Percentiles rank a stretch among this genome's conserved stretches.
Conservation (phyloP, 2,888 invertebrate genomes). For the Eumerus sabulonum region DNA sequence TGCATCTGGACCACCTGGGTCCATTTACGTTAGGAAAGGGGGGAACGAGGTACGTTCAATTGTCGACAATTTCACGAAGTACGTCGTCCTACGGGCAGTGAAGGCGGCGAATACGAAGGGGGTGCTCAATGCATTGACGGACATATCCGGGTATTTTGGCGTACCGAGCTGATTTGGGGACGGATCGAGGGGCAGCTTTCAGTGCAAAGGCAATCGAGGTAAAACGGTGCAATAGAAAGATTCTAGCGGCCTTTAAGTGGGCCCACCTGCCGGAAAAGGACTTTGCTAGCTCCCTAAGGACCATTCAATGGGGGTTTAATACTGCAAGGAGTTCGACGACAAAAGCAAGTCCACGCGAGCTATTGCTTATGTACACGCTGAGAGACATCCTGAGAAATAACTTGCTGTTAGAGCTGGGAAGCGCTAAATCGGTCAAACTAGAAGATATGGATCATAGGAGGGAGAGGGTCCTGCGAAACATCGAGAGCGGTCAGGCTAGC, state of each 20-base stretch:
- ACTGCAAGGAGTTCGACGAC: constrained; percentile 17
- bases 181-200: constrained; percentile 10
- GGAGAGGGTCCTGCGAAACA: constrained; percentile 8
- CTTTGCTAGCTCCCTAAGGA: constrained; percentile 12
- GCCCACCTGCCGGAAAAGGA: background rate
- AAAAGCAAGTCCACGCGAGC: constrained; percentile 16
- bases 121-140: constrained; percentile 43
- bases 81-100: too few species aligned
- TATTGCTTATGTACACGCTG: constrained; percentile 8
- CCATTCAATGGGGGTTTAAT: constrained; percentile 8
- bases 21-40: constrained; percentile 1
- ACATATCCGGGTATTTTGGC: constrained; percentile 69
- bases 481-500: constrained; percentile 1
- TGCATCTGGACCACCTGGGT: constrained; percentile 7
- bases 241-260: background rate
- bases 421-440: constrained; percentile 2
- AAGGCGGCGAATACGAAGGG: too few species aligned
- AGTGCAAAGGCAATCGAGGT: background rate
- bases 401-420: constrained; percentile 9
- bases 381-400: constrained; percentile 12
- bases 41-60: constrained; percentile 14
- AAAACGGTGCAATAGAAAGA: background rate
- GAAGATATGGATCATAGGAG: constrained; percentile 1
- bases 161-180: constrained; percentile 70
- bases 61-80: too few species aligned